Conservation (phyloP, 2,113 vertebrate species). For the Stegastes partitus region DNA sequence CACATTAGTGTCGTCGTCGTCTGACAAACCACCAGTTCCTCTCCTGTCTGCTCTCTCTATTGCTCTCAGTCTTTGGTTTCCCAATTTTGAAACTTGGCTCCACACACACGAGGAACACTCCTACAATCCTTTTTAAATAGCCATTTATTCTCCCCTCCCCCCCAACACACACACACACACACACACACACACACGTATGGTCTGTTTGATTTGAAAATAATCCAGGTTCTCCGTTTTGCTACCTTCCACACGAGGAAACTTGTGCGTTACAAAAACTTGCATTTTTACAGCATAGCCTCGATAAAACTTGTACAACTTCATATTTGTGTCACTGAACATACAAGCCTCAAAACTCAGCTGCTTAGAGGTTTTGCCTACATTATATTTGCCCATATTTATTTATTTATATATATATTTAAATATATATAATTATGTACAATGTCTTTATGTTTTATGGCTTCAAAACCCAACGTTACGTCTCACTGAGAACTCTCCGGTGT, state of each 20-base stretch:
- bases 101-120: constrained; percentile 7
- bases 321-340: constrained; percentile 18
- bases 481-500: constrained; percentile 49
- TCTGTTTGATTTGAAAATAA: constrained; percentile 6
- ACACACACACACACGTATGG: neutral
- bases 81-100: constrained; percentile 27
- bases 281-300: constrained; percentile 13
- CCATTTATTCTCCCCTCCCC: neutral
- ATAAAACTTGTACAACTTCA: constrained; percentile 20
- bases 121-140: constrained; percentile 11
- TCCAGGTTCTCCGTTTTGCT: constrained; percentile 2
- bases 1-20: constrained; percentile 49
- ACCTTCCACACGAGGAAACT: neutral
- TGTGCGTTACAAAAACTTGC: constrained; percentile 27
- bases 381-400: constrained; percentile 11
- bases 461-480: constrained; percentile 4
- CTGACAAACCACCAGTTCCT: constrained; percentile 3
- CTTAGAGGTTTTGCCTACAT: neutral
- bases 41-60: neutral
- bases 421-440: constrained; percentile 55
- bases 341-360: constrained; percentile 10
- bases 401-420: too few relatives aligned
- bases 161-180: too few relatives aligned
- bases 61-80: constrained; percentile 62
- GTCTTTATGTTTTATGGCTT: constrained; percentile 50